These are phyloP conservation scores for Melitaea athalia DNA, from an alignment of 2,888 invertebrate genomes.

Conservation along the genomic window DNA sequence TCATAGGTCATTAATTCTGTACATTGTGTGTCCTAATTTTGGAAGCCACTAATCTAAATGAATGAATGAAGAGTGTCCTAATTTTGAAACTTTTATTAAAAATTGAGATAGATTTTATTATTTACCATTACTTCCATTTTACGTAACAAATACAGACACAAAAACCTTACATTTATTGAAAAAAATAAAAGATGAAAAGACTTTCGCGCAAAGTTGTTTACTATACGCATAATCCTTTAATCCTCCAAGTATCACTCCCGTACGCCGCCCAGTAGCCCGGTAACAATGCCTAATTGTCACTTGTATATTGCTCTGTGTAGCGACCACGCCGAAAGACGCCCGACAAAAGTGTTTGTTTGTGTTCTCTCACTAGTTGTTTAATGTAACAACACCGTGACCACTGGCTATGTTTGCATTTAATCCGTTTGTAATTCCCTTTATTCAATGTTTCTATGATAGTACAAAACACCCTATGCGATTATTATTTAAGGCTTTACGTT, in stretches of 20 bases:
- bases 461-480: slow-evolving; percentile 42
- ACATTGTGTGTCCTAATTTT: too few species aligned
- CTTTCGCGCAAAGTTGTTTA: slow-evolving; percentile 65
- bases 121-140: slow-evolving; percentile 11
- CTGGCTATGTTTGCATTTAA: slow-evolving; percentile 74
- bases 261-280: slow-evolving; percentile 47
- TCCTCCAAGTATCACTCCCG: slow-evolving; percentile 69
- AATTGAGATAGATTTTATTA: not conserved
- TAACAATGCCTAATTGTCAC: slow-evolving; percentile 68
- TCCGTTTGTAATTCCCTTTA: slow-evolving; percentile 73
- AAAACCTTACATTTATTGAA: slow-evolving; percentile 27
- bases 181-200: slow-evolving; percentile 54
- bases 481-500: slow-evolving; percentile 19
- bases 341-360: slow-evolving; percentile 73
- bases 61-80: too few species aligned
- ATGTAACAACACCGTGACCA: slow-evolving; percentile 66
- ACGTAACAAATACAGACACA: slow-evolving; percentile 3
- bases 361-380: slow-evolving; percentile 72
- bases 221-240: slow-evolving; percentile 70
- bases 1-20: too few species aligned
- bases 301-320: slow-evolving; percentile 51
- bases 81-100: too few species aligned
- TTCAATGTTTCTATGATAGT: slow-evolving; percentile 62
- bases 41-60: too few species aligned
- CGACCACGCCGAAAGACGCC: slow-evolving; percentile 50